Evolutionary conservation across 2,888 invertebrate genomes (phyloP).

Genomic region (Amphipoea oculea): DNA sequence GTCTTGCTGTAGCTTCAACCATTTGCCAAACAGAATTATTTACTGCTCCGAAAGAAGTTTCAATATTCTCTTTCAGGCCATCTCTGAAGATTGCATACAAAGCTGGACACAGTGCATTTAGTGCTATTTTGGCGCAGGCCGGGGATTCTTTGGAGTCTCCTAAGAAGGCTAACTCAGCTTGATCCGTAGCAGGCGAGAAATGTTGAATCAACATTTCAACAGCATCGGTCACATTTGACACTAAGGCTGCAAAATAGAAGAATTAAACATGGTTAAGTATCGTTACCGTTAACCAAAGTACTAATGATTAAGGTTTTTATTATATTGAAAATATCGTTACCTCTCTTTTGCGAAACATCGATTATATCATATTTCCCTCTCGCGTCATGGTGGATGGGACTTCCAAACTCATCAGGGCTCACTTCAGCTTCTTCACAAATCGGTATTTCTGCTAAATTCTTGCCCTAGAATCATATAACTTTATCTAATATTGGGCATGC

Average conservation of each 20-base stretch:
- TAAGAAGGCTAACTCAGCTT: constrained; percentile 90
- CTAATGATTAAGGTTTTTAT: not conserved
- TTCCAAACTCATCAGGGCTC: constrained; percentile 91
- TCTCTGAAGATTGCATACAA: constrained; percentile 96
- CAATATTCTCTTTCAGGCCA: constrained; percentile 94
- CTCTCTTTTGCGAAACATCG: constrained; percentile 91
- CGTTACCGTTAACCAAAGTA: not conserved
- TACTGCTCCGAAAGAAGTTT: constrained; percentile 96
- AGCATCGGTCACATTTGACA: constrained; percentile 93
- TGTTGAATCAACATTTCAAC: constrained; percentile 94
- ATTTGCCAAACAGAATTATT: constrained; percentile 97
- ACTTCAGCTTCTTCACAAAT: constrained; percentile 92
- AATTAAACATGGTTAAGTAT: not conserved
- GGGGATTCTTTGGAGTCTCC: constrained; percentile 92
- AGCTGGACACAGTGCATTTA: constrained; percentile 95
- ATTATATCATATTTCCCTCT: constrained; percentile 87
- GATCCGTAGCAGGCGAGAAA: constrained; percentile 92
- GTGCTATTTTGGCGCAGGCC: constrained; percentile 93
- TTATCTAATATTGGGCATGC: constrained; percentile 44
- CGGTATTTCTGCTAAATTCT: constrained; percentile 91
- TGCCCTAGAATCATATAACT: constrained; percentile 82
- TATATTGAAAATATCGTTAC: constrained; percentile 69
- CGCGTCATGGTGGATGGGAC: constrained; percentile 85
- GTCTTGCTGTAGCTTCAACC: constrained; percentile 96
- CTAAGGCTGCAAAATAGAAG: constrained; percentile 90